Conservation (phyloP, 1,140 invertebrate genomes). For the Tetramorium parvispinum region DNA sequence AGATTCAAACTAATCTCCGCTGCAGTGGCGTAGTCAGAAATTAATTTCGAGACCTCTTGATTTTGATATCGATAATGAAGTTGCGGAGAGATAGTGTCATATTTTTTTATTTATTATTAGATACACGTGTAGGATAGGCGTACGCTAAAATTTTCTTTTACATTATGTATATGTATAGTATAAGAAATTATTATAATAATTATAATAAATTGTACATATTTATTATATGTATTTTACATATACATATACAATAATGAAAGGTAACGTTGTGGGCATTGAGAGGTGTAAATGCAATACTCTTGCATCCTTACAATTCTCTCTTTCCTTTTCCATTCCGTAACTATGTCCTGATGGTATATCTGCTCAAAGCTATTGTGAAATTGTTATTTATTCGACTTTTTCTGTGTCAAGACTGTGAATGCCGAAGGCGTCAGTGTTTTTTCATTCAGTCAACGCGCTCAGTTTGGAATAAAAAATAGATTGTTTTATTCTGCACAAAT, state of each 20-base stretch:
- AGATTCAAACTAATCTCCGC: constrained; percentile 28
- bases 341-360: neutral
- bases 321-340: neutral
- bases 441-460: neutral
- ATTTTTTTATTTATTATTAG: neutral
- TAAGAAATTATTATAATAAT: too few relatives aligned
- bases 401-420: neutral
- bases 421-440: constrained; percentile 33
- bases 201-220: too few relatives aligned
- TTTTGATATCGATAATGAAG: neutral
- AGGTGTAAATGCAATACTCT: neutral
- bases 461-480: neutral
- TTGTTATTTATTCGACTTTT: constrained; percentile 72
- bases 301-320: neutral
- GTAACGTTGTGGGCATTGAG: neutral
- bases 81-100: neutral
- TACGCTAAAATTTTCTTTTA: neutral
- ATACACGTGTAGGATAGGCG: too few relatives aligned
- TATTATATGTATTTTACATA: too few relatives aligned
- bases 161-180: too few relatives aligned
- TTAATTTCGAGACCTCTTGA: neutral
- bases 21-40: constrained; percentile 18
- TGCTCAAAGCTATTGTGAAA: constrained; percentile 66
- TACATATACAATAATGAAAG: neutral
- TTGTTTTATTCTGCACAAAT: neutral